Evolutionary conservation across 1,140 invertebrate species (phyloP).

Genomic region (Heliconius eleuchia): DNA sequence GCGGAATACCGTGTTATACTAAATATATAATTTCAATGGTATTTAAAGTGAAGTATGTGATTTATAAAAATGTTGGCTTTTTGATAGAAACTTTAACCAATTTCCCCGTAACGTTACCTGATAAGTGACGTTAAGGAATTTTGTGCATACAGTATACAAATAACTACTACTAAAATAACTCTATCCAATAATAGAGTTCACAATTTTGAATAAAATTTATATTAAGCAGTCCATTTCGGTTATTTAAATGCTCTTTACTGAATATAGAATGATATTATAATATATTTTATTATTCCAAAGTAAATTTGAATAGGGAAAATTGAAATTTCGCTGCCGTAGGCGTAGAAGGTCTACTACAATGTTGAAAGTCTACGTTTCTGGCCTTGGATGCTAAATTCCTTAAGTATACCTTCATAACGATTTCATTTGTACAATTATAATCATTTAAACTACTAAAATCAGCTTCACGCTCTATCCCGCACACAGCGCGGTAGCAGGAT

Average conservation of each 20-base stretch:
- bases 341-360: conserved; percentile 20
- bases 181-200: too few species aligned
- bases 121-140: too few species aligned
- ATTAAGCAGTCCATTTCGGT: not conserved
- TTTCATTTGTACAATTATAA: not conserved
- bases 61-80: too few species aligned
- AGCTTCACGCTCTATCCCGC: too few species aligned
- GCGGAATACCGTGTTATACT: fast-evolving
- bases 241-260: not conserved
- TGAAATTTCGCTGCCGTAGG: conserved; percentile 13
- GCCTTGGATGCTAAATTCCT: conserved; percentile 6
- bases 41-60: too few species aligned
- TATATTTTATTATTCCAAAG: not conserved
- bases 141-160: too few species aligned
- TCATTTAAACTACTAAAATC: conserved; percentile 2
- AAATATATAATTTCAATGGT: too few species aligned
- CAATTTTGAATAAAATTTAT: too few species aligned
- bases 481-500: too few species aligned
- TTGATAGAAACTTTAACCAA: too few species aligned
- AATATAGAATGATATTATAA: not conserved
- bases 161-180: too few species aligned
- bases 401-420: not conserved
- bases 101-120: too few species aligned
- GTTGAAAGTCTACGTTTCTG: conserved; percentile 9
- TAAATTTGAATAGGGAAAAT: conserved; percentile 17